Conservation (phyloP, 2,797 vertebrate genomes). For the Chaetophractus vellerosus region DNA sequence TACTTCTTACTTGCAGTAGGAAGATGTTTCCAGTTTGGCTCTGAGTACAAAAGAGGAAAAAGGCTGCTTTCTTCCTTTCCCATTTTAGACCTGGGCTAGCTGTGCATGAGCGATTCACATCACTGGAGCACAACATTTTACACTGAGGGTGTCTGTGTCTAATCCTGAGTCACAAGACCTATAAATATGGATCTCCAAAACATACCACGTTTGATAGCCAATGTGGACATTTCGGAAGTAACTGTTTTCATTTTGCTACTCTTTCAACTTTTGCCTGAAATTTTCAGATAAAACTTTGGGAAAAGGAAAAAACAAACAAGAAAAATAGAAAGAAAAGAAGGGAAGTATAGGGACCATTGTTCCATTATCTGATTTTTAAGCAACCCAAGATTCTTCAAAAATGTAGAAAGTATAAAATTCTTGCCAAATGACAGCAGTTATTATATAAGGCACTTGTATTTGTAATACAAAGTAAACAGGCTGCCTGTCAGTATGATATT, state of each 20-base stretch:
- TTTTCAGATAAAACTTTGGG: neutral
- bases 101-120: neutral
- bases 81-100: neutral
- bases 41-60: neutral
- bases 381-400: slow-evolving; percentile 23
- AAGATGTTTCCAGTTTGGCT: slow-evolving; percentile 18
- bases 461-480: neutral
- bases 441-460: neutral
- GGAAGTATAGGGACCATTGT: neutral
- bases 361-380: slow-evolving; percentile 5
- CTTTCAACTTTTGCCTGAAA: slow-evolving; percentile 35
- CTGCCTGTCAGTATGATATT: neutral
- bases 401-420: neutral
- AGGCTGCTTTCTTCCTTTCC: neutral
- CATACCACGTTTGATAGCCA: neutral
- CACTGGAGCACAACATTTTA: neutral
- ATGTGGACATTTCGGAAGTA: neutral
- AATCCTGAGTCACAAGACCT: neutral
- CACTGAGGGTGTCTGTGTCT: neutral
- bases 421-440: neutral
- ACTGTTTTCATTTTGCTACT: neutral
- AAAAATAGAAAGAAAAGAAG: slow-evolving; percentile 1
- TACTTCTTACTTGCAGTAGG: neutral
- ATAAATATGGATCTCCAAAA: neutral
- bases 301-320: neutral